Base-by-base conservation (phyloP, 23 tunicate species). In the Trididemnum nubilum region DNA sequence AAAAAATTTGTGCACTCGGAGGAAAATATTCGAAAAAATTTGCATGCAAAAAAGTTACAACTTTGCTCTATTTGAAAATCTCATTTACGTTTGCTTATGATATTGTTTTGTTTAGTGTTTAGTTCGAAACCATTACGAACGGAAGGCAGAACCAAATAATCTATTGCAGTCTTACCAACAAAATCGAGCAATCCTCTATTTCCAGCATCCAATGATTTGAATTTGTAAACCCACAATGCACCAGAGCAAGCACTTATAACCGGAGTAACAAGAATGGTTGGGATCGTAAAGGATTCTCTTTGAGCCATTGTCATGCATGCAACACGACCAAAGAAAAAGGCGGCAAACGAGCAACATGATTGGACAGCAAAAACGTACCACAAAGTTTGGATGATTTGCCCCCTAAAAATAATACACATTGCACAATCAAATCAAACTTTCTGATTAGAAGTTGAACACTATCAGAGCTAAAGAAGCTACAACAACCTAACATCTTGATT, bases 301-400 rank as follows among this genome's bases (percentile, higher is more conserved):
- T 93, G 98, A 35, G 85, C 72, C 71, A 59, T 35, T 0, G 98
- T 93, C 75, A 89, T 77, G 44, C 98, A 93, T 52, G 98, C 93
- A 30, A 93, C 85, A 25, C 93, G 83, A 28, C 94, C 94, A 74
- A 93, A 93, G 58, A 73, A 93, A 61, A 87, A 93, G 1, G 86
- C 79, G 0, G 84, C 93, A 26, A 93, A 37, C 0, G 89, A 49
- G 74, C 93, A 93, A 63, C 74, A 80, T 1, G 52, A 72, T 75
- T 93, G 92, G 1, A 90, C 90, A 22, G 85, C 76, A 26, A 87
- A 85, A 21, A 90, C 89, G 38, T 81, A 76, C 82, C 82, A 72
- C 33, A 93, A 78, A 4, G 39, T 22, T 21, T 64, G 51, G 15
- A 84, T 64, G 0, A 81, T 81, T 27, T 57, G 61, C 2, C 30